These are phyloP conservation scores for Paradoxurus hermaphroditus DNA, from an alignment of 2,113 vertebrate genomes.

Conservation along the genomic window DNA sequence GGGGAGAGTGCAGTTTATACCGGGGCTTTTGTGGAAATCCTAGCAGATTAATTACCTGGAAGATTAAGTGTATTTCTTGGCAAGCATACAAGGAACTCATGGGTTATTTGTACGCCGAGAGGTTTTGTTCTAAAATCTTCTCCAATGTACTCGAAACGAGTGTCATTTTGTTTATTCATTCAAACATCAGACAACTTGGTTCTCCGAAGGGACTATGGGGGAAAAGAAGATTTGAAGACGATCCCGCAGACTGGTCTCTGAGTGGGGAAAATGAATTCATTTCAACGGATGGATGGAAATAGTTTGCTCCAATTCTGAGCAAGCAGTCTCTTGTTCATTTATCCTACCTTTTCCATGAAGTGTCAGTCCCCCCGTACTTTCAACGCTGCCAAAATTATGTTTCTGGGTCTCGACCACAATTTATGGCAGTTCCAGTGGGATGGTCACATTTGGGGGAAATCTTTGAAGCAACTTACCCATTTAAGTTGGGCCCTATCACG, in stretches of 20 bases:
- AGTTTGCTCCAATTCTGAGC: neutral
- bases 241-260: neutral
- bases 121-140: neutral
- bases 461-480: neutral
- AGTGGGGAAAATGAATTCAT: neutral
- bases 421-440: neutral
- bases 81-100: neutral
- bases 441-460: neutral
- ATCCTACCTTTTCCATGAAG: neutral
- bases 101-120: neutral
- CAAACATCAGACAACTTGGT: neutral
- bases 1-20: neutral
- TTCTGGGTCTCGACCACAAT: neutral
- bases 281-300: neutral
- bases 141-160: neutral
- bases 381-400: neutral
- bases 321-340: neutral
- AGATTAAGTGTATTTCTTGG: neutral
- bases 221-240: neutral
- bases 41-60: neutral
- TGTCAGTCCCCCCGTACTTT: neutral
- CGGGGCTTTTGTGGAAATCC: neutral
- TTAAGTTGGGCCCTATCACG: neutral
- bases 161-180: neutral
- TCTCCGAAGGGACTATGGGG: neutral